Base-by-base conservation (phyloP, 1,140 invertebrate species). In the Mamestra configurata region DNA sequence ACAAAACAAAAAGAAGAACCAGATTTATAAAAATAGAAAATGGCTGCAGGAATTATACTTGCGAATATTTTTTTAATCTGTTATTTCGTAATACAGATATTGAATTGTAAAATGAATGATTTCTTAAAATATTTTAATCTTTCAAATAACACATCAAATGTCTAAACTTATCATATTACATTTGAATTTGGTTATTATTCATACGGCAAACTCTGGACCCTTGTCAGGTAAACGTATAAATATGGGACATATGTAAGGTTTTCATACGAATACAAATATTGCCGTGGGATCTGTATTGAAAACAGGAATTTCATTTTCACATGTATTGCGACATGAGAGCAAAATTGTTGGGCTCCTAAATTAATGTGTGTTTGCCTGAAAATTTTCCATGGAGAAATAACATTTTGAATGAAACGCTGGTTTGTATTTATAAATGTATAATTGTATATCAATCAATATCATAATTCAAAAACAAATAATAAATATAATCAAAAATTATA, bases 251-350 rank as follows among this genome's bases (percentile, higher is more conserved):
- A n/a, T 59, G 55, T 59, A 76, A 76, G 53, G 72, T 46, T 76
- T 75, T 76, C 40, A 37, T 73, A 31, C 2, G 53, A 66, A 78
- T 49, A 22, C 77, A 82, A 82, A 82, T 82, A 77, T 82, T 79
- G 70, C 53, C 22, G 66, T 77, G 77, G 81, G 81, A 79, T 64
- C 10, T 72, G 40, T 73, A 57, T 53, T 55, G 49, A 57, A 18
- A 18, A 73, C n/a, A 31, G 51, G 51, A 73, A 49, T 49, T 70
- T 43, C 31, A 73, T 70, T 27, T 70, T 49, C 40, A 49, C 13
- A 11, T 24, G 43, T 20, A 15, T 49, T 7, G 18, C 27, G 43
- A 37, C 59, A 15, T 64, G 15, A 31, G 27, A 31, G 27, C 27
- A 31, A 37, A 64, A 27, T 59, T 15, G 55, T 15, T 31, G 24